A percentile compares a stretch with the other conserved stretches of the same genome.
Conservation (phyloP, 2,797 vertebrate species). For the Pseudochaenichthys georgianus region DNA sequence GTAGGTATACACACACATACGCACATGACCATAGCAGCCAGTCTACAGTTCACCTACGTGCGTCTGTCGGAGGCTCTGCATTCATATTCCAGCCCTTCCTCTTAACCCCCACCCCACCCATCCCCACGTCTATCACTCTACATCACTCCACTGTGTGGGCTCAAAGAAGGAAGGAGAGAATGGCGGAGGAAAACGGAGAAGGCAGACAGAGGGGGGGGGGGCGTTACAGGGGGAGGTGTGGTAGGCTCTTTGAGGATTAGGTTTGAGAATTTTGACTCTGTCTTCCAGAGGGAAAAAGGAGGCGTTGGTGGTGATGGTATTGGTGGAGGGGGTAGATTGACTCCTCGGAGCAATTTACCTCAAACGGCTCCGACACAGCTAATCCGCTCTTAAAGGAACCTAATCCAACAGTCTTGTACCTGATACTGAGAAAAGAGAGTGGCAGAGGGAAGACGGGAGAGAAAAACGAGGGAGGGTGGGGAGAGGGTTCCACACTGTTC, state of each 20-base stretch:
- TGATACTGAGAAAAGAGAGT: slow-evolving; percentile 75
- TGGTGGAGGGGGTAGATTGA: slow-evolving; percentile 61
- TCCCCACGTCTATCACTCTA: slow-evolving; percentile 32
- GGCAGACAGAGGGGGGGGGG: slow-evolving; percentile 34
- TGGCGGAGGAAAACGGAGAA: slow-evolving; percentile 34
- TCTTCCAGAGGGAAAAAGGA: slow-evolving; percentile 62
- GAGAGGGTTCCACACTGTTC: background rate
- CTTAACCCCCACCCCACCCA: background rate
- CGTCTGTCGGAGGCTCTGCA: slow-evolving; percentile 14
- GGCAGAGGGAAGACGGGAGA: slow-evolving; percentile 44
- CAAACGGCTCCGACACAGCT: slow-evolving; percentile 85
- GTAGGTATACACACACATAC: slow-evolving; percentile 48
- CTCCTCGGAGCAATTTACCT: slow-evolving; percentile 86
- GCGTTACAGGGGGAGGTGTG: slow-evolving; percentile 56
- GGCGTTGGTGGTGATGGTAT: slow-evolving; percentile 26
- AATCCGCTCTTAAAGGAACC: slow-evolving; percentile 87
- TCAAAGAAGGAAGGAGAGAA: slow-evolving; percentile 24
- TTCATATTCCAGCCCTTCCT: slow-evolving; percentile 21
- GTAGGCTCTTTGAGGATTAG: slow-evolving; percentile 84
- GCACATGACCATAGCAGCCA: slow-evolving; percentile 20
- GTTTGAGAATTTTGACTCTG: slow-evolving; percentile 81
- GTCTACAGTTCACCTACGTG: slow-evolving; percentile 19
- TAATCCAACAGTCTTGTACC: slow-evolving; percentile 86
- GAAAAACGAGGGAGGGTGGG: slow-evolving; percentile 11
- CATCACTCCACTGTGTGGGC: slow-evolving; percentile 53